These are phyloP conservation scores for Chanos chanos DNA, from an alignment of 2,797 vertebrate species.

Conservation along the genomic window DNA sequence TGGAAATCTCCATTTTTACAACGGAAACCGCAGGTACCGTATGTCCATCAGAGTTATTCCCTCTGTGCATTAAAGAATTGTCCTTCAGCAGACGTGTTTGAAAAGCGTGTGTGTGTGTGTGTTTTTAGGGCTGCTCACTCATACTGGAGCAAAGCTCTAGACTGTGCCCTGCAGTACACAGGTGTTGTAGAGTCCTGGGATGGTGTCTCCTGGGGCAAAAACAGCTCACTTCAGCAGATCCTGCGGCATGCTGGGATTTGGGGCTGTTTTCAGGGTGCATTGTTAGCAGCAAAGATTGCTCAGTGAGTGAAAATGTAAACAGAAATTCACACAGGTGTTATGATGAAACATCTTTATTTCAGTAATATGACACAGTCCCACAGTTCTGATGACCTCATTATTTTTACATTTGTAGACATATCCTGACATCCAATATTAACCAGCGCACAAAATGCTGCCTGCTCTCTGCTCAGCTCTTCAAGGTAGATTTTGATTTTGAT, in stretches of 20 bases:
- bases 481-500: slow-evolving; percentile 77
- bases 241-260: slow-evolving; percentile 82
- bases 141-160: slow-evolving; percentile 86
- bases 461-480: slow-evolving; percentile 87
- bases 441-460: slow-evolving; percentile 79
- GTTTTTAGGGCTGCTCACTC: slow-evolving; percentile 78
- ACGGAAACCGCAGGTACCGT: slow-evolving; percentile 77
- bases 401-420: slow-evolving; percentile 68
- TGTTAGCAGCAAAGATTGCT: slow-evolving; percentile 87
- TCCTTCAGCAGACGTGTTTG: neutral
- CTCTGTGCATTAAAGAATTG: neutral
- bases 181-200: slow-evolving; percentile 81
- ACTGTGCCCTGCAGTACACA: slow-evolving; percentile 74
- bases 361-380: neutral
- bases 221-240: slow-evolving; percentile 70
- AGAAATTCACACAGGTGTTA: neutral
- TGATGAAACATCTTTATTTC: neutral
- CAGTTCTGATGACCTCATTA: no score
- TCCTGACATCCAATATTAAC: slow-evolving; percentile 70
- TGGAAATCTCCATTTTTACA: slow-evolving; percentile 85
- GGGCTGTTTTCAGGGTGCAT: slow-evolving; percentile 89
- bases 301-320: slow-evolving; percentile 74
- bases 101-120: slow-evolving; percentile 7
- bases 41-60: neutral
- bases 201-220: slow-evolving; percentile 62